Conservation (phyloP, 2,888 invertebrate genomes). For the Dolomedes plantarius region DNA sequence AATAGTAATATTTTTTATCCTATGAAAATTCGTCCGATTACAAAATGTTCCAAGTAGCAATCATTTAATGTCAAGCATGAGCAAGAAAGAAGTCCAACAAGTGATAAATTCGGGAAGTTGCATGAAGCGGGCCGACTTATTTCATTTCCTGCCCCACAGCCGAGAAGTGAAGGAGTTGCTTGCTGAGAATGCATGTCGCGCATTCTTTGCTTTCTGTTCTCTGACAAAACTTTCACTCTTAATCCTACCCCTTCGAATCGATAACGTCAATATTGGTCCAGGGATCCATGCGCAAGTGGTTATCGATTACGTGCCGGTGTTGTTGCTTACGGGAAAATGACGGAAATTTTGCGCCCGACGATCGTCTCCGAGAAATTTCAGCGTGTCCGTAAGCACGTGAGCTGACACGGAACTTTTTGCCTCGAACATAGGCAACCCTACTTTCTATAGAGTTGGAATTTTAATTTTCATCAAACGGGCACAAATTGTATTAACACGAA, state of each 20-base stretch:
- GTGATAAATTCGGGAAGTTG: not conserved
- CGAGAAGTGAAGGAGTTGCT: conserved; percentile 18
- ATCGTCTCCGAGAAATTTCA: conserved; percentile 15
- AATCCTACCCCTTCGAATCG: conserved; percentile 57
- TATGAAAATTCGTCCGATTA: too few relatives aligned
- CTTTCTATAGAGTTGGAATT: too few relatives aligned
- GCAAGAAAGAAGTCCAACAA: not conserved
- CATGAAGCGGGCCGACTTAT: not conserved
- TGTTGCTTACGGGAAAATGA: conserved; percentile 51
- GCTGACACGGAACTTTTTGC: too few relatives aligned
- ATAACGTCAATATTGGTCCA: conserved; percentile 70
- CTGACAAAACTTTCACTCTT: conserved; percentile 68
- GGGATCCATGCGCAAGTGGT: conserved; percentile 66
- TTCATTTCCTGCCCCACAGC: not conserved
- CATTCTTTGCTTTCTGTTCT: conserved; percentile 63
- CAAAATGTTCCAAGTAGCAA: too few relatives aligned
- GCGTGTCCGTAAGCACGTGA: not conserved
- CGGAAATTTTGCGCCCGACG: conserved; percentile 30
- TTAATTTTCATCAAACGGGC: too few relatives aligned
- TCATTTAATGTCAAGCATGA: too few relatives aligned
- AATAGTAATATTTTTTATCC: too few relatives aligned
- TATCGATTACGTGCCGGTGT: conserved; percentile 63
- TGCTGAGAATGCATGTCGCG: conserved; percentile 41
- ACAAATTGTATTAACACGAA: too few relatives aligned
- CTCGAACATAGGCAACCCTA: too few relatives aligned